These are phyloP conservation scores for Telmatherina bonti DNA, from an alignment of 2,797 vertebrate genomes.

Conservation along the genomic window DNA sequence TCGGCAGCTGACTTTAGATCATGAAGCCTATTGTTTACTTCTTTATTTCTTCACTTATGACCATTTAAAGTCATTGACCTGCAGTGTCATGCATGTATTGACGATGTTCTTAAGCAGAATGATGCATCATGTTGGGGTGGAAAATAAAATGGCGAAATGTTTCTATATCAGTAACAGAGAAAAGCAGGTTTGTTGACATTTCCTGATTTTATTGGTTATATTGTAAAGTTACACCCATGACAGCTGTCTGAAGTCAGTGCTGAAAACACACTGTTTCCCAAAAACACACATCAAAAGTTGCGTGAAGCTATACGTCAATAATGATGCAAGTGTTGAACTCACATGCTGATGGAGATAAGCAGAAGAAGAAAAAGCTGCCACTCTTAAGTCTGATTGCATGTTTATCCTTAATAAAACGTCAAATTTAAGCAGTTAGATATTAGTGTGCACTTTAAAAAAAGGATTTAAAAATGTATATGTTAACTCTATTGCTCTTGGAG, in stretches of 20 bases:
- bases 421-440: background rate
- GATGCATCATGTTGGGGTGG: background rate
- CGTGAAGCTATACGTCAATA: slow-evolving; percentile 1
- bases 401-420: background rate
- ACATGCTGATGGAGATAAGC: background rate
- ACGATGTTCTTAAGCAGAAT: background rate
- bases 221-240: slow-evolving; percentile 3
- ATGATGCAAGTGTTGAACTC: background rate
- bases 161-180: background rate
- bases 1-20: background rate
- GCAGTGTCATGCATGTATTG: background rate
- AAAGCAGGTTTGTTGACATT: background rate
- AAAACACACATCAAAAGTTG: background rate
- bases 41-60: background rate
- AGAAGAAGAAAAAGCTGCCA: rapidly evolving
- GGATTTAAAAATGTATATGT: background rate
- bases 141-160: background rate
- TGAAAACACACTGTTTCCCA: background rate
- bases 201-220: background rate
- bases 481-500: background rate
- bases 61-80: background rate
- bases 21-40: background rate
- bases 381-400: background rate
- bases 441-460: background rate
- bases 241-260: background rate